These are phyloP conservation scores for Cylindroiulus punctatus DNA, from an alignment of 2,888 invertebrate genomes.

Conservation along the genomic window DNA sequence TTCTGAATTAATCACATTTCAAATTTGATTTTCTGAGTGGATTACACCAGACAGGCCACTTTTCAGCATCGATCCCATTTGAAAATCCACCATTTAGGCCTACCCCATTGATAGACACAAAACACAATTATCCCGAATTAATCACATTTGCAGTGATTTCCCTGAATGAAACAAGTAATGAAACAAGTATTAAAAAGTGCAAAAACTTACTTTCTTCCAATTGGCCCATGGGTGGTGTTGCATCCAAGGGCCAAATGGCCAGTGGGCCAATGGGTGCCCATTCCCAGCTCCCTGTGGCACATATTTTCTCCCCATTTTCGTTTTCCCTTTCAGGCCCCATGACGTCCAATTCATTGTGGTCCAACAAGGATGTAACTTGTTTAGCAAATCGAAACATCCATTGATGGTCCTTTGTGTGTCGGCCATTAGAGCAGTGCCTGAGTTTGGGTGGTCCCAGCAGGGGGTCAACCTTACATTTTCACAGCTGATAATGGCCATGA, in stretches of 20 bases:
- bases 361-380: slow-evolving; percentile 18
- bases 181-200: no score
- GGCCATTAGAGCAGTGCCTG: neutral
- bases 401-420: neutral
- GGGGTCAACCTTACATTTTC: slow-evolving; percentile 18
- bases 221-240: no score
- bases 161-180: no score
- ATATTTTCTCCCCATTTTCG: neutral
- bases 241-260: neutral
- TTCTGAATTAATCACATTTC: no score
- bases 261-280: neutral
- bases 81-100: no score
- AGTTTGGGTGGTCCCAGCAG: slow-evolving; percentile 9
- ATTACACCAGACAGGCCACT: no score
- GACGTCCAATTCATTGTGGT: slow-evolving; percentile 10
- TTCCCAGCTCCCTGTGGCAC: neutral
- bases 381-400: slow-evolving; percentile 18
- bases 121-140: no score
- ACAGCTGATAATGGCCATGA: slow-evolving; percentile 18
- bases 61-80: no score
- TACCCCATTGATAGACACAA: no score
- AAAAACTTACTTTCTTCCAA: no score
- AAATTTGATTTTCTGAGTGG: no score
- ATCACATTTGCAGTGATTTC: no score
- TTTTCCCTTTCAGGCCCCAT: neutral